Conservation (phyloP, 2,888 invertebrate genomes). For the Xylota sylvarum region DNA sequence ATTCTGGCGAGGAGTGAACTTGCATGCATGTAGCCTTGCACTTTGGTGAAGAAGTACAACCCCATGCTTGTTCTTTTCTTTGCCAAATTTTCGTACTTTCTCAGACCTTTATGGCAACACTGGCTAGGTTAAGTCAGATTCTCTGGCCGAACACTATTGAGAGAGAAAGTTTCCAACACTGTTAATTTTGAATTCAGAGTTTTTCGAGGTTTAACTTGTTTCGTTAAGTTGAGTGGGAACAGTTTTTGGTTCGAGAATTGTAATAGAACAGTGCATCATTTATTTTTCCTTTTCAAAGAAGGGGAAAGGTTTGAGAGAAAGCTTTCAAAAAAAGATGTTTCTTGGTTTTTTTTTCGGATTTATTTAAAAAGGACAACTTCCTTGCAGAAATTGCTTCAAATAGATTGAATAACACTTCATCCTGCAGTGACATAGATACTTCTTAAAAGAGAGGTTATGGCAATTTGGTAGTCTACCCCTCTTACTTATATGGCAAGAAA, state of each 20-base stretch:
- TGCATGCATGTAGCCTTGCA: too few species aligned
- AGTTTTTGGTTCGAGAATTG: constrained; percentile 42
- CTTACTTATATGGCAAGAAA: too few species aligned
- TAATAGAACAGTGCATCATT: constrained; percentile 41
- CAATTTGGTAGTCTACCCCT: not conserved
- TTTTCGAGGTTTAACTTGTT: not conserved
- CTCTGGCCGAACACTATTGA: not conserved
- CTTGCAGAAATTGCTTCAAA: not conserved
- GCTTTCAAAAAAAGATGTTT: not conserved
- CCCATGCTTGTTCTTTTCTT: too few species aligned
- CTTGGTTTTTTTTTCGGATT: not conserved
- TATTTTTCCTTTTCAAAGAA: not conserved
- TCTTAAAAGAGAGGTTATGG: not conserved
- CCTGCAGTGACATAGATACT: not conserved
- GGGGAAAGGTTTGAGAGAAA: not conserved
- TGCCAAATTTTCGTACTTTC: too few species aligned
- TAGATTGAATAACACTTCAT: constrained; percentile 36
- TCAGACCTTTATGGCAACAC: too few species aligned
- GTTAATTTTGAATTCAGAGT: not conserved
- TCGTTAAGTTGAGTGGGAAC: constrained; percentile 69
- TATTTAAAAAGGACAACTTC: not conserved
- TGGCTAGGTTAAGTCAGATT: constrained; percentile 16
- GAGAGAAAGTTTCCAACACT: constrained; percentile 1
- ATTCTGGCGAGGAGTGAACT: too few species aligned
- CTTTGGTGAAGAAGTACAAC: too few species aligned